Conservation (phyloP, 2,888 invertebrate species). For the Dendrolimus houi region DNA sequence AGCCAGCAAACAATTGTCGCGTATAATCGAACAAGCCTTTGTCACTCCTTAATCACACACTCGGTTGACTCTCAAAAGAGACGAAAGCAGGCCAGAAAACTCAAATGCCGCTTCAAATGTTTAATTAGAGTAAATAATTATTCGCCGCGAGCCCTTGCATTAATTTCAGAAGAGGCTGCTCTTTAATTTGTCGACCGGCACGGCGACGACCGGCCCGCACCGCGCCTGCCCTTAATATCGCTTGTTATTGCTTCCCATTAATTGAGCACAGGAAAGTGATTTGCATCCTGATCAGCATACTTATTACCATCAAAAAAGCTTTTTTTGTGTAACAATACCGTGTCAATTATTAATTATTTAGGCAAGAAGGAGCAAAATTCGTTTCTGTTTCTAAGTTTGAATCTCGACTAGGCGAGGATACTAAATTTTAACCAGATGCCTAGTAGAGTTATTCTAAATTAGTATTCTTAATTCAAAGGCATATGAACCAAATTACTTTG, state of each 20-base stretch:
- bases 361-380: no score
- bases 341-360: no score
- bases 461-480: no score
- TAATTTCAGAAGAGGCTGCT: background rate
- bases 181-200: background rate
- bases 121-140: conserved; percentile 54
- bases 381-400: no score
- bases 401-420: no score
- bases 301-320: background rate
- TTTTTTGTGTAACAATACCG: background rate
- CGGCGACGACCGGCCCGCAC: background rate
- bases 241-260: background rate
- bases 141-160: conserved; percentile 11
- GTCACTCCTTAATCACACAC: conserved; percentile 56
- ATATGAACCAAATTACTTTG: no score
- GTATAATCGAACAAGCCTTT: conserved; percentile 24
- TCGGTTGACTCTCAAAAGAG: conserved; percentile 51
- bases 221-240: background rate
- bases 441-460: no score
- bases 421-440: no score
- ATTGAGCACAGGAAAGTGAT: background rate
- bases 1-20: background rate
- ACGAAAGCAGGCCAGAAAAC: conserved; percentile 32
- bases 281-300: background rate
- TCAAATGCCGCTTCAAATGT: conserved; percentile 31